Percentiles rank a stretch among this genome's conserved stretches.
Evolutionary conservation across 2,797 vertebrate species (phyloP).

Genomic region (Pseudochaenichthys georgianus): DNA sequence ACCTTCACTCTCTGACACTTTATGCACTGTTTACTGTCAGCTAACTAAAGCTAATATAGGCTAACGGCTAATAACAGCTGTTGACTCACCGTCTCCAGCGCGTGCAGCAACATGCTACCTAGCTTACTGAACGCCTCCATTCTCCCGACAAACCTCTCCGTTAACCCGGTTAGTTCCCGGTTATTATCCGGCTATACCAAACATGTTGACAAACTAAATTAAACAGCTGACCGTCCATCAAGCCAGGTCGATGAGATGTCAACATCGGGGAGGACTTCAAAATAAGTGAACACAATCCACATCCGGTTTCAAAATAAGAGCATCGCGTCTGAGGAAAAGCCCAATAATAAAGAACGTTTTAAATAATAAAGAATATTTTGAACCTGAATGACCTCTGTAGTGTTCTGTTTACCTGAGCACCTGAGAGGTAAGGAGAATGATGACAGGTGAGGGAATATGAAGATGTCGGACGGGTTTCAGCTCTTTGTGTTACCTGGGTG

Average conservation of each 20-base stretch:
- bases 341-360: no score
- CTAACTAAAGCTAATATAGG: background rate
- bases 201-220: slow-evolving; percentile 14
- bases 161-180: background rate
- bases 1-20: background rate
- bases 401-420: no score
- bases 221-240: background rate
- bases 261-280: slow-evolving; percentile 5
- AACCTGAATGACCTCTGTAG: no score
- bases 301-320: background rate
- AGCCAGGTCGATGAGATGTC: no score
- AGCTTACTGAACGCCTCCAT: slow-evolving; percentile 89
- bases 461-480: no score
- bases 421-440: no score
- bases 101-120: slow-evolving; percentile 88
- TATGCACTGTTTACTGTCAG: background rate
- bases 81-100: slow-evolving; percentile 88
- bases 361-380: no score
- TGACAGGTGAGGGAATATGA: no score
- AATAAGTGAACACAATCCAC: background rate
- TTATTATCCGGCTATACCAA: background rate
- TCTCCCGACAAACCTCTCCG: background rate
- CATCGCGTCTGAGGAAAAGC: no score
- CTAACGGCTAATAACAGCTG: slow-evolving; percentile 16
- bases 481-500: no score